These are phyloP conservation scores for Adelognathus sp. DNA, from an alignment of 2,888 invertebrate genomes.

Conservation along the genomic window DNA sequence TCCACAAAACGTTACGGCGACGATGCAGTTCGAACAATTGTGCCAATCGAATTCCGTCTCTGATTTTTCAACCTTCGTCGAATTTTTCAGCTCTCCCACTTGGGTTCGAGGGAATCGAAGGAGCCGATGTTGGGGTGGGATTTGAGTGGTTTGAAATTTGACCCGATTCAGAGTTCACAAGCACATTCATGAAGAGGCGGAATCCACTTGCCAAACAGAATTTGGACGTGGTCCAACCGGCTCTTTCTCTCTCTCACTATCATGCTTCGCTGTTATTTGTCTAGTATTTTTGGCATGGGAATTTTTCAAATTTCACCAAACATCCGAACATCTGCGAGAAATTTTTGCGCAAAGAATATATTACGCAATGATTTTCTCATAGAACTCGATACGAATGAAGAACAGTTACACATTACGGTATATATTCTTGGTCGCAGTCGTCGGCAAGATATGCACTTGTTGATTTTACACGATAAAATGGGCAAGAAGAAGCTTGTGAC, in stretches of 20 bases:
- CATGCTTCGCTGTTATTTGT: neutral
- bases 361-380: too few relatives aligned
- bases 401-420: too few relatives aligned
- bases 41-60: conserved; percentile 1
- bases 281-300: neutral
- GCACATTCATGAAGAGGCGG: neutral
- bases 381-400: too few relatives aligned
- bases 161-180: neutral
- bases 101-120: neutral
- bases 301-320: neutral
- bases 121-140: neutral
- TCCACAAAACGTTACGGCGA: conserved; percentile 6
- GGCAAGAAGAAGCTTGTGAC: too few relatives aligned
- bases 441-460: too few relatives aligned
- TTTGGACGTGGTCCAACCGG: neutral
- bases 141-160: neutral
- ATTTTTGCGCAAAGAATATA: neutral
- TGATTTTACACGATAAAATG: too few relatives aligned
- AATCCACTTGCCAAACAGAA: neutral
- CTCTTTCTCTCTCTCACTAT: too few relatives aligned
- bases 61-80: neutral
- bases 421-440: too few relatives aligned
- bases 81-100: neutral
- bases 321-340: neutral
- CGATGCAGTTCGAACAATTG: neutral